A percentile compares a stretch with the other conserved stretches of the same genome.
Evolutionary conservation across 53 echinoderm and acorn worm genomes (phyloP).

Genomic region (Crossaster papposus): DNA sequence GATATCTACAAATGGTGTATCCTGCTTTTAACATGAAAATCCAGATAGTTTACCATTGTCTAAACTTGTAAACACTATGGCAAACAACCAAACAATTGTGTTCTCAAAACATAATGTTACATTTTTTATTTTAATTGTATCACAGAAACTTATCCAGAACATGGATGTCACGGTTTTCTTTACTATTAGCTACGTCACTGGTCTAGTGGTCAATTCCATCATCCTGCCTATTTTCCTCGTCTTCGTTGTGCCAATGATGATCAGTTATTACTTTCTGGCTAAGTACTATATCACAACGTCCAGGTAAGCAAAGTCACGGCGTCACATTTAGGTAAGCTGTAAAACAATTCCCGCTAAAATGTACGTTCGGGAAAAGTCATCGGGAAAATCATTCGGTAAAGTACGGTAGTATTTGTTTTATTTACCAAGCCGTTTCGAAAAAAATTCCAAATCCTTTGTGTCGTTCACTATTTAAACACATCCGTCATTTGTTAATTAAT

Average conservation of each 20-base stretch:
- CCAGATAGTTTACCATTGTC: too few species aligned
- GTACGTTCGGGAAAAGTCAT: too few species aligned
- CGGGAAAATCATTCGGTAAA: too few species aligned
- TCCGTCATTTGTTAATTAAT: too few species aligned
- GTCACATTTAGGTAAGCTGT: not conserved
- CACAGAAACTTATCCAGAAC: conserved; percentile 1
- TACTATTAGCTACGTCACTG: not conserved
- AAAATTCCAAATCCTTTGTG: too few species aligned
- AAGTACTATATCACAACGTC: conserved; percentile 62
- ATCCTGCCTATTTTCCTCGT: conserved; percentile 58
- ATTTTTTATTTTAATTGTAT: not conserved
- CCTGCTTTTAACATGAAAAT: too few species aligned
- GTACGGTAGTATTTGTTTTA: too few species aligned
- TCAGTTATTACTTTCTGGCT: conserved; percentile 48
- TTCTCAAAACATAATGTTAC: not conserved
- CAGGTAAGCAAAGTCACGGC: conserved; percentile 33
- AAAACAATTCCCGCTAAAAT: not conserved
- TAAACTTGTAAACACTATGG: too few species aligned
- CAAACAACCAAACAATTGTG: too few species aligned
- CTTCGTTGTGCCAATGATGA: conserved; percentile 57
- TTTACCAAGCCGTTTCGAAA: too few species aligned
- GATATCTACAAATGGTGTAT: too few species aligned
- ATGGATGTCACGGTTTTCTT: conserved; percentile 33
- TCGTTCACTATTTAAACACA: too few species aligned
- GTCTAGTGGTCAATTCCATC: conserved; percentile 55